Evolutionary conservation across 1,140 invertebrate genomes (phyloP).

Genomic region (Drosophila aff.): DNA sequence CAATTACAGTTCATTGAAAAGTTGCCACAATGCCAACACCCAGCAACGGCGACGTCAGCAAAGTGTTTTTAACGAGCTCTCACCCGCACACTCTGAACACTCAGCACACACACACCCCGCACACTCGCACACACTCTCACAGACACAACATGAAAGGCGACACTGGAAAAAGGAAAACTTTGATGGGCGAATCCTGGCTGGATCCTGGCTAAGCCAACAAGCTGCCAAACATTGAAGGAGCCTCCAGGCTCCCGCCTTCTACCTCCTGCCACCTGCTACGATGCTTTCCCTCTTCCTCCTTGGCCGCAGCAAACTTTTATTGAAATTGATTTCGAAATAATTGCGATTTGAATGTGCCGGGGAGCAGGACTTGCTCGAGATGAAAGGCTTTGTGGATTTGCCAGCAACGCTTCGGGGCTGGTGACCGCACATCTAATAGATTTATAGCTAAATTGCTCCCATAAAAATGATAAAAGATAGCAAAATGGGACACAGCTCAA

Average conservation of each 20-base stretch:
- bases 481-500: constrained; percentile 34
- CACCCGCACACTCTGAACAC: constrained; percentile 32
- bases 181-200: constrained; percentile 53
- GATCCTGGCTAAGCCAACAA: constrained; percentile 71
- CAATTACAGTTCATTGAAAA: constrained; percentile 81
- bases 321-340: constrained; percentile 82
- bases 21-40: constrained; percentile 75
- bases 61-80: constrained; percentile 81
- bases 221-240: constrained; percentile 59
- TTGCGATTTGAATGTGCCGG: constrained; percentile 74
- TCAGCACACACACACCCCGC: neutral
- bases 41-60: constrained; percentile 64
- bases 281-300: neutral
- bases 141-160: constrained; percentile 53
- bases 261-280: constrained; percentile 17
- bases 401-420: constrained; percentile 35
- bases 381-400: constrained; percentile 36
- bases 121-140: neutral
- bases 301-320: constrained; percentile 67
- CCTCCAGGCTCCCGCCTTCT: constrained; percentile 6
- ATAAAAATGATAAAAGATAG: constrained; percentile 41
- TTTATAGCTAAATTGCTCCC: constrained; percentile 63
- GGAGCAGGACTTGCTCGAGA: constrained; percentile 3
- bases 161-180: constrained; percentile 61
- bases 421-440: constrained; percentile 64